Conservation (phyloP, 2,888 invertebrate genomes). For the Leptothorax acervorum region DNA sequence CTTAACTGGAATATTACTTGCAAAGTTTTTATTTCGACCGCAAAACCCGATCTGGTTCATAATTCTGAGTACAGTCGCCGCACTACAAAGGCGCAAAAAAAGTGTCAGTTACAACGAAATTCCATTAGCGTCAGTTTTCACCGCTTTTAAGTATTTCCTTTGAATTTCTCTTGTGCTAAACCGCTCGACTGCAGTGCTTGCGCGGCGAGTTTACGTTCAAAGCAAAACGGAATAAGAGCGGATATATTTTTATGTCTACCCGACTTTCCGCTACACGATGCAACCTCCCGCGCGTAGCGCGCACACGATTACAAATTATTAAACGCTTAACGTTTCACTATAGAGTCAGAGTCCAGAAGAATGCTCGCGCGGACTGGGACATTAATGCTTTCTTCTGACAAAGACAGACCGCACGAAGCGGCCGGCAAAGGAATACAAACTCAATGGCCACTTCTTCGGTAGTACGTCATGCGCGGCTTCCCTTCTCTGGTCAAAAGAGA, state of each 20-base stretch:
- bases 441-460: slow-evolving; percentile 25
- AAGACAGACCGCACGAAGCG: slow-evolving; percentile 12
- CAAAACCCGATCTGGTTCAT: slow-evolving; percentile 52
- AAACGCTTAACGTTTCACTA: slow-evolving; percentile 36
- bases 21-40: slow-evolving; percentile 50
- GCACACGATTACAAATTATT: slow-evolving; percentile 52
- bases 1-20: slow-evolving; percentile 48
- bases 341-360: not conserved
- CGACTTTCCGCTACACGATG: slow-evolving; percentile 38
- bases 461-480: slow-evolving; percentile 1
- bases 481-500: slow-evolving; percentile 23
- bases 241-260: slow-evolving; percentile 58
- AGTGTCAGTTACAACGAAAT: slow-evolving; percentile 69
- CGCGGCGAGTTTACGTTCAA: slow-evolving; percentile 63
- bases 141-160: slow-evolving; percentile 70
- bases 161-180: slow-evolving; percentile 68
- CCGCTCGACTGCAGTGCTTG: slow-evolving; percentile 64
- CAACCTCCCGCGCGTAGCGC: slow-evolving; percentile 14
- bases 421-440: slow-evolving; percentile 21
- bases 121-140: slow-evolving; percentile 69
- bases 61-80: slow-evolving; percentile 49
- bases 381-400: slow-evolving; percentile 39
- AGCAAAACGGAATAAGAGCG: slow-evolving; percentile 62
- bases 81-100: slow-evolving; percentile 62
- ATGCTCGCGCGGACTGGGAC: slow-evolving; percentile 18